Evolutionary conservation across 2,113 vertebrate genomes (phyloP).

Genomic region (Formicarius rufipectus): DNA sequence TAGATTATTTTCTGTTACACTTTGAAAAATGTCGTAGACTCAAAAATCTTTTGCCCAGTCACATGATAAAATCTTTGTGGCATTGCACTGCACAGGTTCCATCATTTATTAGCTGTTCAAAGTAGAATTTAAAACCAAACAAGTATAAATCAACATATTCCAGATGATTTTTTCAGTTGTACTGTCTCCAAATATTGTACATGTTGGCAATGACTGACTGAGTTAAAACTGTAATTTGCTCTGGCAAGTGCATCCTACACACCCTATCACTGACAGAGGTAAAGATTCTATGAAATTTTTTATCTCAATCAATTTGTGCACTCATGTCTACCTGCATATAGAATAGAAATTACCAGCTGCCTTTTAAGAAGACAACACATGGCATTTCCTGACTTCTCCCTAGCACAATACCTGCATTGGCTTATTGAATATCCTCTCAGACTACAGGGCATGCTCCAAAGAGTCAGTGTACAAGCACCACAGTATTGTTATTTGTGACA

Average conservation of each 20-base stretch:
- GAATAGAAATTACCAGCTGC: not conserved
- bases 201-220: not conserved
- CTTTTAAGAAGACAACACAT: not conserved
- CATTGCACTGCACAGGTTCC: not conserved
- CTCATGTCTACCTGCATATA: not conserved
- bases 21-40: not conserved
- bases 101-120: not conserved
- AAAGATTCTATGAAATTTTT: not conserved
- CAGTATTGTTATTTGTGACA: not conserved
- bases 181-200: not conserved
- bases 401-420: not conserved
- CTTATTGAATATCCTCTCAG: not conserved
- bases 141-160: not conserved
- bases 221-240: not conserved
- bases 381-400: not conserved
- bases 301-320: not conserved
- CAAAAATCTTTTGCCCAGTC: not conserved
- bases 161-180: not conserved
- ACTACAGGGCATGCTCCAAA: not conserved
- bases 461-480: accelerated
- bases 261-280: not conserved
- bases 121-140: not conserved
- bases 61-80: not conserved
- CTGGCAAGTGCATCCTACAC: not conserved
- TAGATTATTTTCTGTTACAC: not conserved